phyloP scores from a whole-genome alignment of 1,140 invertebrate species.

The Neotoxoptera formosana region DNA sequence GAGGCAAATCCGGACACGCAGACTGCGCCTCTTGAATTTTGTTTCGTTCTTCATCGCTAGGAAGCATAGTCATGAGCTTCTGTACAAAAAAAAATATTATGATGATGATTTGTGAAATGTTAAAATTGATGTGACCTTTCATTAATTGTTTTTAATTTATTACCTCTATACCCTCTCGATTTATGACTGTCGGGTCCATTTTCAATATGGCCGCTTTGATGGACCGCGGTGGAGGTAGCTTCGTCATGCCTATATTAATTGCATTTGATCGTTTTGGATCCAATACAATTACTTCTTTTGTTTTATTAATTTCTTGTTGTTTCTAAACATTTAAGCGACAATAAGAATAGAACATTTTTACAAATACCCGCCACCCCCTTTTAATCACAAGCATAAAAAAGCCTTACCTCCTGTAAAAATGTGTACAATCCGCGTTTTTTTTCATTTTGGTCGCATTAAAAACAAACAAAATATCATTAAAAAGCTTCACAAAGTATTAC shows the following conservation, averaged over 20 bases:
- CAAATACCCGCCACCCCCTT: constrained; percentile 32
- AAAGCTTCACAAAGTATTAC: constrained; percentile 42
- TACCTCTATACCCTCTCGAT: constrained; percentile 95
- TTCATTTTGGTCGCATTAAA: constrained; percentile 56
- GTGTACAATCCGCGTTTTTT: constrained; percentile 44
- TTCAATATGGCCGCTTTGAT: constrained; percentile 99
- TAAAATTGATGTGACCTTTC: neutral
- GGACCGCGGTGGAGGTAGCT: constrained; percentile 93
- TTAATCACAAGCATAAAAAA: constrained; percentile 52
- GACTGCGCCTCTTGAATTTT: constrained; percentile 96
- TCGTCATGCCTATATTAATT: constrained; percentile 99
- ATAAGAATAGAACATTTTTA: constrained; percentile 59
- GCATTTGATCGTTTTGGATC: constrained; percentile 98
- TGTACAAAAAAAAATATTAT: constrained; percentile 63
- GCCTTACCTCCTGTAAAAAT: constrained; percentile 52
- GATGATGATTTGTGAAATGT: neutral
- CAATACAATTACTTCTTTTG: constrained; percentile 94
- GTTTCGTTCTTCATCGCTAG: constrained; percentile 94
- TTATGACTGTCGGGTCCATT: constrained; percentile 99
- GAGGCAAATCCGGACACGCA: constrained; percentile 91
- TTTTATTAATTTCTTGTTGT: constrained; percentile 92
- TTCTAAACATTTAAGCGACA: constrained; percentile 71
- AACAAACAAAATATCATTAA: constrained; percentile 58
- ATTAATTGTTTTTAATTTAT: constrained; percentile 42
- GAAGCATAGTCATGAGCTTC: constrained; percentile 97